These are phyloP conservation scores for Gopherus evgoodei DNA, from an alignment of 2,113 vertebrate species.

Conservation along the genomic window DNA sequence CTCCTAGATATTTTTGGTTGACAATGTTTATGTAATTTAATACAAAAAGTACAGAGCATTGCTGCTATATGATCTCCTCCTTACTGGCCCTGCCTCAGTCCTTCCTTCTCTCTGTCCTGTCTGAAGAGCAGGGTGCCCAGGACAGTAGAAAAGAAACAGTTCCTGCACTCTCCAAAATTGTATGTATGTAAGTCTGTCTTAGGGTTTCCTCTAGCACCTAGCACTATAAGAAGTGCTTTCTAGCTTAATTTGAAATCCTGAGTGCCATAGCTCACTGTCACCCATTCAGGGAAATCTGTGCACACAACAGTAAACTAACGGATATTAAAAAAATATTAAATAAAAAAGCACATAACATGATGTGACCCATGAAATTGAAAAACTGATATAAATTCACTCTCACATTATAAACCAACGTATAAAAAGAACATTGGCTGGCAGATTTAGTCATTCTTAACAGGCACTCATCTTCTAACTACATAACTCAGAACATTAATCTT, in stretches of 20 bases:
- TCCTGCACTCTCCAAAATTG: too few species aligned
- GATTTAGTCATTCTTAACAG: neutral
- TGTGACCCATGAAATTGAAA: neutral
- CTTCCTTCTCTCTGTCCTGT: too few species aligned
- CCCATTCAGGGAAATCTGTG: neutral
- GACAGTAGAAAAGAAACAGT: too few species aligned
- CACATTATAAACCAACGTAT: neutral
- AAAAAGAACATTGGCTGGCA: neutral
- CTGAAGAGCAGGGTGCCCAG: too few species aligned
- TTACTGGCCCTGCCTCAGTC: neutral
- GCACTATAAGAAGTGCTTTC: neutral
- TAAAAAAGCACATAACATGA: neutral
- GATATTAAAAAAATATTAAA: neutral
- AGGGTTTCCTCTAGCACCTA: neutral
- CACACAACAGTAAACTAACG: neutral
- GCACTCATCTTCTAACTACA: neutral
- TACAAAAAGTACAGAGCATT: neutral
- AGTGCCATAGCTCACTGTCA: neutral
- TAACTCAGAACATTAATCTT: neutral
- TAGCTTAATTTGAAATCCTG: neutral
- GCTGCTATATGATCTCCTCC: neutral
- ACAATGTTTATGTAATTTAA: neutral
- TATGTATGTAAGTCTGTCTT: neutral
- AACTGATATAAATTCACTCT: neutral
- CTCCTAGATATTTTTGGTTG: neutral